Base-by-base conservation (phyloP, 2,888 invertebrate species). In the Galerucella pusilla region DNA sequence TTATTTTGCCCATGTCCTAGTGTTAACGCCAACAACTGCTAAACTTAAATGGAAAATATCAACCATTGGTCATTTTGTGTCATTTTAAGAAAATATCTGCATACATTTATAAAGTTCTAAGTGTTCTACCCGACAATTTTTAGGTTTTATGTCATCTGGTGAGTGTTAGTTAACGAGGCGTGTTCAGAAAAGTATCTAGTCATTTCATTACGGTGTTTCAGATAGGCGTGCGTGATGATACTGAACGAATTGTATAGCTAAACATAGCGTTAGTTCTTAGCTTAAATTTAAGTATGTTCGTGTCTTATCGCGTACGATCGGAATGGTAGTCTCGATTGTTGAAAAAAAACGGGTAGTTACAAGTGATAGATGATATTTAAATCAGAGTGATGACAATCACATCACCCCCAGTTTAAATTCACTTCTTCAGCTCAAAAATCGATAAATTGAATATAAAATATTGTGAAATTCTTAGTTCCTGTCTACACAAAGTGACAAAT, bases 111-210 rank as follows among this genome's bases (percentile, higher is more conserved):
- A 35, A 35, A 35, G 6, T 35, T 35, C 35, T 1, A 6, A 6
- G 35, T 35, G 35, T 42, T 42, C 35, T 35, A 35, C 35, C 35
- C 35, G 1, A 49, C 12, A 49, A 14, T 11, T 14, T 49, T 49
- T 49, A 12, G n/a, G n/a, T 52, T 52, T 42, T 42, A 12, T 46
- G 49, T 57, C 57, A 57, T 57, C 20, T 16, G 57, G 57, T 57
- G 10, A 57, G 57, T 20, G 20, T 57, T 20, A 52, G 52, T 52
- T 14, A n/a, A 52, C 52, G 52, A 52, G 52, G n/a, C 5, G n/a
- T 12, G 52, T 52, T 52, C 52, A 52, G 57, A 10, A 57, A 49
- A 57, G 57, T 57, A 57, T 57, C 57, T 57, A 57, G 57, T 57
- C 57, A 57, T 57, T 57, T 20, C 10, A 57, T 20, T 57, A 52